These are phyloP conservation scores for Naja naja DNA, from an alignment of 2,113 vertebrate genomes.

Conservation along the genomic window DNA sequence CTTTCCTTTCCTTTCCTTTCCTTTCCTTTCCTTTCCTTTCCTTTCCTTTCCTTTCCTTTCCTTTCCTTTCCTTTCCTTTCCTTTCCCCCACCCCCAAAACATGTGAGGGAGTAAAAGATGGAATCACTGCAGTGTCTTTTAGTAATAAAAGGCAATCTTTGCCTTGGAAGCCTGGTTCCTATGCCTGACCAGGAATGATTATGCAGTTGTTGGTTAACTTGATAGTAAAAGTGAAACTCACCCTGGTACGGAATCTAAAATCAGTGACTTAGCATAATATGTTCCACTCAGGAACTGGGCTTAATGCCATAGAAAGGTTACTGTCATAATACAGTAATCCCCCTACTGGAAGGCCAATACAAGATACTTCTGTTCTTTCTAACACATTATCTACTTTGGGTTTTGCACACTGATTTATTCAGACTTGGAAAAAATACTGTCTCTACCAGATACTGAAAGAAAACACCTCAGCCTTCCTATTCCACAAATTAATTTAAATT, in stretches of 20 bases:
- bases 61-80: too few species aligned
- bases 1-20: too few species aligned
- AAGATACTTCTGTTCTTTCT: background rate
- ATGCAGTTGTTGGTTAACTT: background rate
- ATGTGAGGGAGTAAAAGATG: background rate
- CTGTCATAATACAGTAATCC: background rate
- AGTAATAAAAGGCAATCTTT: background rate
- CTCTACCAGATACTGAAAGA: background rate
- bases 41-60: too few species aligned
- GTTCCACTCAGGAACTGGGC: constrained; percentile 19
- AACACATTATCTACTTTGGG: background rate
- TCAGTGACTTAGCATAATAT: constrained; percentile 22
- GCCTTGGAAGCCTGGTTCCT: background rate
- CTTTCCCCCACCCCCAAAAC: background rate
- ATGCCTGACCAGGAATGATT: accelerated
- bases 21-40: too few species aligned
- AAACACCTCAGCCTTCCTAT: background rate
- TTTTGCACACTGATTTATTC: accelerated
- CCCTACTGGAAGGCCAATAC: background rate
- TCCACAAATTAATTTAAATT: background rate
- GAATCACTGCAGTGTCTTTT: background rate
- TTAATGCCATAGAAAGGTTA: background rate
- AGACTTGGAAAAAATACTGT: background rate
- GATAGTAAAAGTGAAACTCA: background rate
- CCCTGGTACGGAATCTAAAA: constrained; percentile 27